Base-by-base conservation (phyloP, 2,797 vertebrate species). In the Columba guinea region DNA sequence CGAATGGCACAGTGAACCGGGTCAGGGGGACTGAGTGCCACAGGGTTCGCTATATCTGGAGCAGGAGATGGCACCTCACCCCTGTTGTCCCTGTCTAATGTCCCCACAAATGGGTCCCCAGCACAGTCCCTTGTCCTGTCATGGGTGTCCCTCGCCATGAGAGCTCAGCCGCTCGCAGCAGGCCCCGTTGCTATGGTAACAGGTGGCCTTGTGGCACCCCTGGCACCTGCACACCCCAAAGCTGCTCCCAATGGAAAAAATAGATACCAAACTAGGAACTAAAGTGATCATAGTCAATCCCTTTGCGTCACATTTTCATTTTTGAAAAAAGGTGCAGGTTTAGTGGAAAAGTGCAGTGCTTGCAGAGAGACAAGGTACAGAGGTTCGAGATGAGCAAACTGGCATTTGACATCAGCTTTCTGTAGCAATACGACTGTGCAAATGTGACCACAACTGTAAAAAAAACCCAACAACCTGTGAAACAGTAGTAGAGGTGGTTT, bases 181-280 rank as follows among this genome's bases (percentile, higher is more conserved):
- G 74, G n/a, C 8, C 53, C 34, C 0, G 0, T 34, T 52, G 49
- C 28, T 3, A 1, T 7, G 14, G 49, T 27, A 24, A 18, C 1
- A 0, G 22, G 16, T 0, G 3, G 18, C 44, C 49, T 51, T 28
- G 46, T 9, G 34, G 30, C 4, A 2, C 12, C 37, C 55, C 7
- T 4, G 44, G 32, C 32, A 56, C 39, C 56, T 18, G n/a, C 10
- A 0, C 1, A 8, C 30, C 27, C 16, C 39, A 51, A 14, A 24
- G 30, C 74, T 1, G 2, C 53, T 32, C 26, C 32, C 7, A 19
- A 30, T 20, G 39, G 16, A 55, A 5, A 75, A n/a, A 44, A 73
- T 18, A 26, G 13, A 5, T 55, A 34, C 49, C 1, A 1, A 1
- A 23, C 30, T 34, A 16, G 20, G 27, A 87, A 55, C 32, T 60